Conservation (phyloP, 2,797 vertebrate genomes). For the Darevskia mixta region DNA sequence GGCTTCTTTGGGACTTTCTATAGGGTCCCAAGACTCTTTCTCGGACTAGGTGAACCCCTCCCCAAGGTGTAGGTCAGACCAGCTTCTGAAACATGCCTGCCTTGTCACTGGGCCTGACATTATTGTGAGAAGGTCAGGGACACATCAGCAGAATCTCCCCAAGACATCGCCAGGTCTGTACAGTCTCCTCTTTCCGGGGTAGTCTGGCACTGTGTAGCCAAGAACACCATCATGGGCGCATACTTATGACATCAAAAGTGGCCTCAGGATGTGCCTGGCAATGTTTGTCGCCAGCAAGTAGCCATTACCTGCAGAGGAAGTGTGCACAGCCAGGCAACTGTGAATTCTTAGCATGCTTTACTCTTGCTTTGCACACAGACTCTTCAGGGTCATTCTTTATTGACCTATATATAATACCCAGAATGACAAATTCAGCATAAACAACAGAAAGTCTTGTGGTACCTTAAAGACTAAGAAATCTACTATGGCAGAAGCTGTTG, state of each 20-base stretch:
- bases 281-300: not conserved
- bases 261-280: not conserved
- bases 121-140: not conserved
- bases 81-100: too few relatives aligned
- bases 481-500: too few relatives aligned
- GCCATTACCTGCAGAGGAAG: not conserved
- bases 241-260: not conserved
- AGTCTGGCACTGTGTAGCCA: not conserved
- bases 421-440: slow-evolving; percentile 27
- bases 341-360: slow-evolving; percentile 23
- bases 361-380: slow-evolving; percentile 11
- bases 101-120: not conserved
- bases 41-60: too few relatives aligned
- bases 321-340: too few relatives aligned
- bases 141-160: not conserved
- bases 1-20: too few relatives aligned
- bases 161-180: not conserved
- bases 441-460: too few relatives aligned
- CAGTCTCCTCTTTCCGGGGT: not conserved
- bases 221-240: not conserved
- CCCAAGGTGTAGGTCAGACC: too few relatives aligned
- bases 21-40: too few relatives aligned
- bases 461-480: too few relatives aligned
- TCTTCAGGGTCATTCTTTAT: slow-evolving; percentile 27
- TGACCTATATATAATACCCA: not conserved